Base-by-base conservation (phyloP, 2,888 invertebrate species). In the Melanophora roralis region DNA sequence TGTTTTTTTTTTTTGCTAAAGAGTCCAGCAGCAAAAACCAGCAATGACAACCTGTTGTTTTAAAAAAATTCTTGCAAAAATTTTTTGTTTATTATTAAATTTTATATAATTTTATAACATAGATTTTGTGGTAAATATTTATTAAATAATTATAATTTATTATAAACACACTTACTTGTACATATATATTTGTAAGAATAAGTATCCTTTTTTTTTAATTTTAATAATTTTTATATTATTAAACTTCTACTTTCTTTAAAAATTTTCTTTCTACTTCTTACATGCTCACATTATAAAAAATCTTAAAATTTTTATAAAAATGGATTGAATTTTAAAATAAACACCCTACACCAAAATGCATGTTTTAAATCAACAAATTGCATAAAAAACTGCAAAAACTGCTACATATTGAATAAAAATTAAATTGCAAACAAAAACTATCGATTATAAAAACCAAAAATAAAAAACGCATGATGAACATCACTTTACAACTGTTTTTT, bases 381-480 rank as follows among this genome's bases (percentile, higher is more conserved):
- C 23, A 47, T 47, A 73, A 82, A 83, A 64, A 49, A 71, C 38
- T 81, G 73, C 76, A 83, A 83, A 27, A 74, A 73, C 16, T 53
- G 60, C 69, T 8, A 62, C n/a, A 19, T 60, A 14, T 27, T 11
- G 32, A 14, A 43, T 36, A 23, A 51, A 47, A 71, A 59, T 71
- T 53, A 12, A 40, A 14, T 38, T 78, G 73, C 78, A 59, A 64
- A 62, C n/a, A n/a, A 27, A 5, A 27, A 27, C n/a, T 68, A 19
- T 14, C 36, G 40, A 14, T 53, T 64, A 16, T 32, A 14, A 47
- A 74, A 55, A 55, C 34, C 3, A 51, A 47, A 27, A 65, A 36
- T 4, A 34, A 14, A 16, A 40, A 55, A 32, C 57, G 77, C 77
- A 77, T 77, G 77, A 51, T 55, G 11, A n/a, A 40, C 11, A 21